A percentile compares a stretch with the other conserved stretches of the same genome.
phyloP scores from a whole-genome alignment of 2,113 vertebrate species.

The Raja brachyura region DNA sequence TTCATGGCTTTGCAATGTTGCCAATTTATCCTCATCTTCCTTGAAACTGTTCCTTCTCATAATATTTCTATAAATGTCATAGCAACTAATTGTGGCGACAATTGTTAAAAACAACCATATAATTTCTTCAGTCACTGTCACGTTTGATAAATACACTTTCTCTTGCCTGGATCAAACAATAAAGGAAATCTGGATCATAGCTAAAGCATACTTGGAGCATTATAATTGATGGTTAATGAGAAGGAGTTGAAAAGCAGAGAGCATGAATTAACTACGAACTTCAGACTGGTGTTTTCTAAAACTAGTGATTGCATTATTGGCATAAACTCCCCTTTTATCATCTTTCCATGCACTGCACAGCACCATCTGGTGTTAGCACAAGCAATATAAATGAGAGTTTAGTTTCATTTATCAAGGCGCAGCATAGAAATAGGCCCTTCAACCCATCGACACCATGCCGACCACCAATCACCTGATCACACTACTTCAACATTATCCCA shows the following conservation, averaged over 20 bases:
- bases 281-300: not conserved
- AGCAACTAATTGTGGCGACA: not conserved
- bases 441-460: too few relatives aligned
- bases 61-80: not conserved
- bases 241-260: not conserved
- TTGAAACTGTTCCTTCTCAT: not conserved
- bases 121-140: too few relatives aligned
- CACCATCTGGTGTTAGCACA: slow-evolving; percentile 6
- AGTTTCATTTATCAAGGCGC: too few relatives aligned
- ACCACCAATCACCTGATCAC: too few relatives aligned
- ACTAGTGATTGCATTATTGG: not conserved
- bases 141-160: not conserved
- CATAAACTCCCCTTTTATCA: not conserved
- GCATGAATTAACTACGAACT: not conserved
- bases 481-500: too few relatives aligned
- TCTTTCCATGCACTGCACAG: not conserved
- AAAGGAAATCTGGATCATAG: not conserved
- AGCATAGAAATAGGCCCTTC: too few relatives aligned
- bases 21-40: not conserved
- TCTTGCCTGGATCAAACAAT: not conserved
- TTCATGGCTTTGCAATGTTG: not conserved
- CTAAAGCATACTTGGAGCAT: not conserved
- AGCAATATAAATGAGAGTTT: not conserved
- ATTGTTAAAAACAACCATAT: not conserved
- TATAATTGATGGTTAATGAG: not conserved